phyloP scores from a whole-genome alignment of 2,888 invertebrate genomes.

The Ichneumon xanthorius region DNA sequence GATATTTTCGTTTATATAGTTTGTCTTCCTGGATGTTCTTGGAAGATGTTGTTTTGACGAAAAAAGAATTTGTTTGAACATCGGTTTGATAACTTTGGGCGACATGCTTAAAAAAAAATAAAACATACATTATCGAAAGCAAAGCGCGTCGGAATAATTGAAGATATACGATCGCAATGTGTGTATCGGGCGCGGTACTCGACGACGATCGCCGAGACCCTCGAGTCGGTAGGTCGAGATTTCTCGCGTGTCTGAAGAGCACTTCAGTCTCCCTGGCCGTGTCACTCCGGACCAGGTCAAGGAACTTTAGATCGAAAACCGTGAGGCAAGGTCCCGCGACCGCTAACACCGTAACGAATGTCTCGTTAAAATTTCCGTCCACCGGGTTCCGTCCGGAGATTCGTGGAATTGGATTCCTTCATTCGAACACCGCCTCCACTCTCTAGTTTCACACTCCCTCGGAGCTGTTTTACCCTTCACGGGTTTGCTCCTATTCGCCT shows the following conservation, averaged over 20 bases:
- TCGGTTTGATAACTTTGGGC: not conserved
- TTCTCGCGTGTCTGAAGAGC: slow-evolving; percentile 37
- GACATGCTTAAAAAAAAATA: not conserved
- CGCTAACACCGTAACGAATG: not conserved
- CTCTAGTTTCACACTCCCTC: slow-evolving; percentile 31
- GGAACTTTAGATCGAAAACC: slow-evolving; percentile 45
- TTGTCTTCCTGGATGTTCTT: too few relatives aligned
- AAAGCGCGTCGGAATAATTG: slow-evolving; percentile 11
- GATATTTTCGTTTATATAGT: too few relatives aligned
- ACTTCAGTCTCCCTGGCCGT: slow-evolving; percentile 24
- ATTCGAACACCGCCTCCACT: slow-evolving; percentile 20
- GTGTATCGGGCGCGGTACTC: slow-evolving; percentile 18
- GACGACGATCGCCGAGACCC: slow-evolving; percentile 16
- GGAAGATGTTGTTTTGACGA: too few relatives aligned
- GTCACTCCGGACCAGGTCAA: slow-evolving; percentile 44
- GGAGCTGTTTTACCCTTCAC: slow-evolving; percentile 17
- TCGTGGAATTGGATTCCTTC: slow-evolving; percentile 25
- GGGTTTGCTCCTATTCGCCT: slow-evolving; percentile 16
- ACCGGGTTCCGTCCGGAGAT: slow-evolving; percentile 27
- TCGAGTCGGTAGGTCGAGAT: slow-evolving; percentile 40
- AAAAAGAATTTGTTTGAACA: not conserved
- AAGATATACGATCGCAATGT: slow-evolving; percentile 21
- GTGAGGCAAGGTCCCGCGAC: slow-evolving; percentile 32
- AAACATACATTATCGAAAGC: not conserved
- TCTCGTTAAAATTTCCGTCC: slow-evolving; percentile 43